Percentiles rank a stretch among this genome's conserved stretches.
These are phyloP conservation scores for Drosophila fulvimacula DNA, from an alignment of 2,888 invertebrate genomes.

Conservation along the genomic window DNA sequence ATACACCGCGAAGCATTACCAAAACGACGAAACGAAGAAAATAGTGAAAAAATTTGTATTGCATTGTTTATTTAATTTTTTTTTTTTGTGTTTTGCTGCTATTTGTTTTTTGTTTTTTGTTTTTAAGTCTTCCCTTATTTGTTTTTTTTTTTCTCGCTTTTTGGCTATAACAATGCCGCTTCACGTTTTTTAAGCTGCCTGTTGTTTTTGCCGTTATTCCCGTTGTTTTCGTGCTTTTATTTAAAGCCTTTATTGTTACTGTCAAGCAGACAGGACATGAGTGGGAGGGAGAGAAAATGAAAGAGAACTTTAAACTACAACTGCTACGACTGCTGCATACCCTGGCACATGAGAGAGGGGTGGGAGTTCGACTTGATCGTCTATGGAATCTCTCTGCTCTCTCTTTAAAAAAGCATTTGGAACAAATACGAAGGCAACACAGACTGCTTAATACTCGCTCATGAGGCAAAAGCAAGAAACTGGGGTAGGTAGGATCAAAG, in stretches of 20 bases:
- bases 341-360: neutral
- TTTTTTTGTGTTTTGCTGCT: constrained; percentile 27
- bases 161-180: constrained; percentile 22
- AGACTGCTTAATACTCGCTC: neutral
- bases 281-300: neutral
- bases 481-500: no score
- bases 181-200: constrained; percentile 10
- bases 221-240: constrained; percentile 22
- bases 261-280: constrained; percentile 10
- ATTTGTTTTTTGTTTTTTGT: constrained; percentile 30
- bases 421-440: neutral
- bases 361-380: no score
- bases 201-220: constrained; percentile 19
- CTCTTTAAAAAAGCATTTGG: neutral
- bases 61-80: constrained; percentile 54
- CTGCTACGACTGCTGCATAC: neutral
- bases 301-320: neutral
- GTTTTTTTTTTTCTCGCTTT: neutral
- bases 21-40: constrained; percentile 17
- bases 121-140: constrained; percentile 8
- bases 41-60: constrained; percentile 31
- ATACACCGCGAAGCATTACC: constrained; percentile 38
- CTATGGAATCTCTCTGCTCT: neutral
- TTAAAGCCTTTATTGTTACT: constrained; percentile 21
- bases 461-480: no score